Evolutionary conservation across 2,888 invertebrate genomes (phyloP).

Genomic region (Hemistola chrysoprasaria): DNA sequence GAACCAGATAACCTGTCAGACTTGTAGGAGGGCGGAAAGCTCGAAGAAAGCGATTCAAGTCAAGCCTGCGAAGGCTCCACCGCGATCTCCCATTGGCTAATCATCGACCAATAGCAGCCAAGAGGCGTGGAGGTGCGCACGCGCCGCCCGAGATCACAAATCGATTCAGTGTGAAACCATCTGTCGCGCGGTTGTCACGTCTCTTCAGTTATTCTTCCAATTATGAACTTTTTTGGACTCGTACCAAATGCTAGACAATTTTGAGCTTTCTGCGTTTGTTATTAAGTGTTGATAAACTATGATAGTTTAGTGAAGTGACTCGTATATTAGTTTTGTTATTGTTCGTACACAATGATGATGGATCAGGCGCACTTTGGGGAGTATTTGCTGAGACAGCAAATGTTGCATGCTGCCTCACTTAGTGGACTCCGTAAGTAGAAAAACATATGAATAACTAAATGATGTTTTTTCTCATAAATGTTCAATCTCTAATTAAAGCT

Average conservation of each 20-base stretch:
- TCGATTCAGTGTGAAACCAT: conserved; percentile 68
- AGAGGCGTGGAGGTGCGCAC: conserved; percentile 66
- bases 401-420: conserved; percentile 73
- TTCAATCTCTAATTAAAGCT: too few species aligned
- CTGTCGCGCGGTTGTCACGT: conserved; percentile 65
- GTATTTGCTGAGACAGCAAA: conserved; percentile 76
- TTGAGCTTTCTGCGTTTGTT: conserved; percentile 29
- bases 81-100: conserved; percentile 55
- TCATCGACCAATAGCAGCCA: conserved; percentile 49
- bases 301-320: conserved; percentile 68
- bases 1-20: conserved; percentile 60
- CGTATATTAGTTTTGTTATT: conserved; percentile 38
- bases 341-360: conserved; percentile 67
- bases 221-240: conserved; percentile 63
- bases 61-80: conserved; percentile 52
- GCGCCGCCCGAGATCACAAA: conserved; percentile 63
- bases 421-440: conserved; percentile 68
- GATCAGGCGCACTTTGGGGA: conserved; percentile 77
- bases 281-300: conserved; percentile 43
- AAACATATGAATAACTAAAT: conserved; percentile 1
- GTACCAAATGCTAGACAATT: conserved; percentile 38
- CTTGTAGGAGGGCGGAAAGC: conserved; percentile 69
- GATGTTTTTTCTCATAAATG: too few species aligned
- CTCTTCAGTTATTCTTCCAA: conserved; percentile 40
- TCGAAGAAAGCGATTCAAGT: conserved; percentile 46